These are phyloP conservation scores for Noctilio leporinus DNA, from an alignment of 2,113 vertebrate species.

Conservation along the genomic window DNA sequence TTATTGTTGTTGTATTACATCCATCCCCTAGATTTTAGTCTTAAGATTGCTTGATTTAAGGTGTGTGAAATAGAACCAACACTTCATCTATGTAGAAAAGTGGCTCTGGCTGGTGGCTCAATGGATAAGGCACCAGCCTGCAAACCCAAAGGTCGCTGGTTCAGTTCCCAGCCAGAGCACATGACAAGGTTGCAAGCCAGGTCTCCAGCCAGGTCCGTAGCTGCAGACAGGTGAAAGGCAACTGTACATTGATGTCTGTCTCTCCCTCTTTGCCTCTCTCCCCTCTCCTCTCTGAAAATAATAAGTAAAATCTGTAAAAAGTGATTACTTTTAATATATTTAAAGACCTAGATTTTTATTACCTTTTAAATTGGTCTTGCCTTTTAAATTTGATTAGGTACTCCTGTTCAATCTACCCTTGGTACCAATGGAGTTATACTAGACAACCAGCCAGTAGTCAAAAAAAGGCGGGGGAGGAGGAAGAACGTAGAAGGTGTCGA, in stretches of 20 bases:
- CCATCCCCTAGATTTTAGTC: background rate
- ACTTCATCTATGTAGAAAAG: background rate
- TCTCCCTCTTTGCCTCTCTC: too few species aligned
- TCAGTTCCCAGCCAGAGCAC: too few species aligned
- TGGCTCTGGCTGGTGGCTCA: too few species aligned
- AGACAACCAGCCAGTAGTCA: constrained; percentile 90
- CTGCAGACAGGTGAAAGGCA: too few species aligned
- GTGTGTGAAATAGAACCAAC: background rate
- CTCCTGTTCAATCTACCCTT: constrained; percentile 82
- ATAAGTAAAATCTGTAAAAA: too few species aligned
- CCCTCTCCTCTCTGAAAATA: too few species aligned
- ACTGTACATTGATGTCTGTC: too few species aligned
- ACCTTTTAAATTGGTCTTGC: constrained; percentile 21
- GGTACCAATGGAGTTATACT: constrained; percentile 86
- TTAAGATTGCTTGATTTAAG: background rate
- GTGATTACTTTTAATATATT: background rate
- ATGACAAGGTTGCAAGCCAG: too few species aligned
- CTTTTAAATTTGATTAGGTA: constrained; percentile 75
- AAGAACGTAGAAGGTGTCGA: constrained; percentile 98
- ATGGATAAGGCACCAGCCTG: too few species aligned
- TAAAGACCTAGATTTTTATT: constrained; percentile 28
- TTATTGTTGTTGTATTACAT: too few species aligned
- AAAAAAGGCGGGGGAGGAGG: constrained; percentile 92
- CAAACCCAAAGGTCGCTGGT: too few species aligned
- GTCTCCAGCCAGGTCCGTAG: too few species aligned